Percentiles rank a stretch among this genome's conserved stretches.
Conservation (phyloP, 2,888 invertebrate species). For the Argyra leucocephala region DNA sequence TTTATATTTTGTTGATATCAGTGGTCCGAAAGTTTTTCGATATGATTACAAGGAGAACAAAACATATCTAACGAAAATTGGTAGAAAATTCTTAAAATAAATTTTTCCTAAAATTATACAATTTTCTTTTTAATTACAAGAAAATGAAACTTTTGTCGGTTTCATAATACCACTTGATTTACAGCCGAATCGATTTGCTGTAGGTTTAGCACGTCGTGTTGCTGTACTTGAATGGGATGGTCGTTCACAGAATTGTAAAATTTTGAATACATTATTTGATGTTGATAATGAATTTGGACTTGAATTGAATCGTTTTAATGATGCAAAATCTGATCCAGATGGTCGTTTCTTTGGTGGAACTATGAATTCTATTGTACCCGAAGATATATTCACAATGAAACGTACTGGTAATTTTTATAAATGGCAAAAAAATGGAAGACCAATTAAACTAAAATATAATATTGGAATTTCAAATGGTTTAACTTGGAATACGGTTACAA, state of each 20-base stretch:
- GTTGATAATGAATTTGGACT: constrained; percentile 51
- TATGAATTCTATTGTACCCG: constrained; percentile 32
- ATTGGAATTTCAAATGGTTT: constrained; percentile 68
- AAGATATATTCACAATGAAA: constrained; percentile 13
- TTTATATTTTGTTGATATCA: constrained; percentile 59
- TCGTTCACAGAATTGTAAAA: constrained; percentile 44
- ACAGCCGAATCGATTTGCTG: constrained; percentile 51
- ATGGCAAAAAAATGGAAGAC: constrained; percentile 31
- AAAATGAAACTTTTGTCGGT: constrained; percentile 42
- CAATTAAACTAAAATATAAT: constrained; percentile 32
- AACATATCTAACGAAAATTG: constrained; percentile 46
- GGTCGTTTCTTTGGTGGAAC: constrained; percentile 65
- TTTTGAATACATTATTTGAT: constrained; percentile 47
- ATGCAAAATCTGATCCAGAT: constrained; percentile 65
- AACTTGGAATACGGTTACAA: constrained; percentile 58
- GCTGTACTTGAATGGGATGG: constrained; percentile 60
- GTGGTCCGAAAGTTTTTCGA: constrained; percentile 35
- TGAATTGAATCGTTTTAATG: constrained; percentile 58
- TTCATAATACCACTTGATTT: constrained; percentile 58
- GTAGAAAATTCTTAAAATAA: constrained; percentile 19
- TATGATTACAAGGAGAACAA: constrained; percentile 43
- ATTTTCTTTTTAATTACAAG: constrained; percentile 25
- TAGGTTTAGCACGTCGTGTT: constrained; percentile 53
- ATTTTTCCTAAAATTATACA: background rate
- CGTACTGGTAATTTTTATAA: constrained; percentile 39